Evolutionary conservation across 2,888 invertebrate genomes (phyloP), one percentile per base, ranked within the genome.

Genomic region (Mechanitis mazaeus): DNA sequence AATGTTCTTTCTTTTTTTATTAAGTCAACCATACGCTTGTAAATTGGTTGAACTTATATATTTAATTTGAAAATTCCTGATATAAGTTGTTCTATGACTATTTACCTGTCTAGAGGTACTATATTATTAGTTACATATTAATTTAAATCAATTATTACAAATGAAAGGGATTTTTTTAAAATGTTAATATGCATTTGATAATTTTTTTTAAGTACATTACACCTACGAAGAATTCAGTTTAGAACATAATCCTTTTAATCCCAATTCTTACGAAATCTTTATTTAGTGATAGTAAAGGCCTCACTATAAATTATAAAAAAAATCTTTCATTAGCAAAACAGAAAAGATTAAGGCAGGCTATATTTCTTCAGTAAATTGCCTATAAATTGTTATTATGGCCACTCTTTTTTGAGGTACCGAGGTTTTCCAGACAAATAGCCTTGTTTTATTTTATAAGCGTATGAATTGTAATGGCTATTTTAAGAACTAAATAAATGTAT

Each of bases 331-430:
- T 88, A 87, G 79, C 75, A 78, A 83, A 84, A 85, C 81, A 81
- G 77, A 85, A 84, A 83, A 78, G 78, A 75, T 75, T 71, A 74
- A 75, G 74, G 68, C 72, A 75, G 77, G 81, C 79, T 70, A 82
- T 86, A 85, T 84, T 83, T 87, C 80, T 84, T 71, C 75, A 75
- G 75, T 77, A 86, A 87, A 88, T 87, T 87, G 87, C 82, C 88
- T 82, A 87, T 87, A 87, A 88, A 86, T 87, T 88, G 85, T 81
- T 87, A 87, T 88, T 88, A 88, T 85, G 77, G 84, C 85, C 84
- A 78, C 81, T 85, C 81, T 82, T 80, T 78, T 85, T 87, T 81
- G 84, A 85, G 83, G 84, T 83, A 83, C 82, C 76, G 79, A 79
- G 81, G 82, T 81, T 84, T 80, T 77, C 72, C 75, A 78, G 80